A percentile compares a stretch with the other conserved stretches of the same genome.
These are phyloP conservation scores for Drosophila neotestacea DNA, from an alignment of 2,888 invertebrate genomes.

Conservation along the genomic window DNA sequence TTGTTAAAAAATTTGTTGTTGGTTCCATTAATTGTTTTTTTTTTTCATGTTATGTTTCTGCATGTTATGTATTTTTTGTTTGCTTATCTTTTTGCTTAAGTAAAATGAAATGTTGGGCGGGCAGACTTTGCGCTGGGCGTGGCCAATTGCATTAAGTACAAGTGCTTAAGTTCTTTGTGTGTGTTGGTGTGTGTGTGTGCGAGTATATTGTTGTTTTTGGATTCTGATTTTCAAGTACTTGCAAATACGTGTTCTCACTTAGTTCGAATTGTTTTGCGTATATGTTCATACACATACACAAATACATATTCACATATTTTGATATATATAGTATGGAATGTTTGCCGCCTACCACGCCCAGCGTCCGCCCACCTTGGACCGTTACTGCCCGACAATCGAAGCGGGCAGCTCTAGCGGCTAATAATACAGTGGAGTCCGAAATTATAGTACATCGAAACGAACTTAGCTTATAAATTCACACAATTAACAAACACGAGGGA, in stretches of 20 bases:
- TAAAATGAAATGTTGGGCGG: conserved; percentile 68
- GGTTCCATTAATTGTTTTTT: conserved; percentile 57
- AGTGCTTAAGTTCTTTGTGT: conserved; percentile 67
- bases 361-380: conserved; percentile 57
- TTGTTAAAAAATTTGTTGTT: conserved; percentile 65
- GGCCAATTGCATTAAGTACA: conserved; percentile 76
- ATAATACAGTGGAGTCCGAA: conserved; percentile 64
- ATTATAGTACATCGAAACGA: conserved; percentile 69
- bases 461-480: conserved; percentile 66
- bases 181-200: conserved; percentile 23
- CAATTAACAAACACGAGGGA: conserved; percentile 65
- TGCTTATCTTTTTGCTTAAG: conserved; percentile 55
- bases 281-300: conserved; percentile 10
- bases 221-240: conserved; percentile 46
- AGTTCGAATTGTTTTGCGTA: conserved; percentile 15
- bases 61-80: conserved; percentile 8
- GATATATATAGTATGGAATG: conserved; percentile 51
- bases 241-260: conserved; percentile 58
- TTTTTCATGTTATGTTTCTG: conserved; percentile 24
- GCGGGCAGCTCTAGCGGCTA: conserved; percentile 52
- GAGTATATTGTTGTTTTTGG: conserved; percentile 1
- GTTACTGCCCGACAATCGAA: conserved; percentile 37
- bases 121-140: conserved; percentile 62
- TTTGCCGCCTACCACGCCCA: conserved; percentile 55
- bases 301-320: conserved; percentile 10